Base-by-base conservation (phyloP, 1,140 invertebrate species). In the Ceratina japonica region DNA sequence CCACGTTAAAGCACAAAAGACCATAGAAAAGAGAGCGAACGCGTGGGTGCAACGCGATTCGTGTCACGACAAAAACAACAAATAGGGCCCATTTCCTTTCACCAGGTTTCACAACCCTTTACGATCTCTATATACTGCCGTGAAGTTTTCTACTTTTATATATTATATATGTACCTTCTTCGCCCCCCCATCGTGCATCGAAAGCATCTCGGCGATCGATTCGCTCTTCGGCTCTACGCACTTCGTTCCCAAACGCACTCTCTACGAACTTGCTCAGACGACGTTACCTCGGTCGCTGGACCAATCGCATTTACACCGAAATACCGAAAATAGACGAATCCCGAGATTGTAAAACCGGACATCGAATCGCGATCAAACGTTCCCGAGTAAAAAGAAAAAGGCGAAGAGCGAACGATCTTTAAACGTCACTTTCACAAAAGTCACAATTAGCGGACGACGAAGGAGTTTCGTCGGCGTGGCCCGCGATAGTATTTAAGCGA, bases 71-170 rank as follows among this genome's bases (percentile, higher is more conserved):
- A 72, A 44, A 49, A 61, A 27, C n/a, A 79, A 59, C n/a, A 75
- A 75, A 66, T 65, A 70, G 79, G 52, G 69, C 72, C 71, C 72
- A 85, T 85, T 86, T 85, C 62, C 83, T 83, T 82, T 85, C 68
- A 80, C 68, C 83, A 72, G 62, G 84, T 86, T 79, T 83, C 74
- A 65, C 78, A 85, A 63, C 61, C 37, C 75, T 83, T 69, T 61
- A 81, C 74, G 81, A 86, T 83, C 84, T 86, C 81, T 86, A 81
- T 75, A 61, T 79, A 86, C 85, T 86, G 85, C 85, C 85, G 79
- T 82, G 68, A 86, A 91, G 88, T 92, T 92, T 92, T 92, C 90
- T 92, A 92, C 92, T 92, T 92, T 92, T 92, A 92, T 92, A 86
- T 83, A 83, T 69, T 78, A 76, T 70, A 81, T 76, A 62, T 81